Base-by-base conservation (phyloP, 2,113 vertebrate genomes). In the Triplophysa dalaica region DNA sequence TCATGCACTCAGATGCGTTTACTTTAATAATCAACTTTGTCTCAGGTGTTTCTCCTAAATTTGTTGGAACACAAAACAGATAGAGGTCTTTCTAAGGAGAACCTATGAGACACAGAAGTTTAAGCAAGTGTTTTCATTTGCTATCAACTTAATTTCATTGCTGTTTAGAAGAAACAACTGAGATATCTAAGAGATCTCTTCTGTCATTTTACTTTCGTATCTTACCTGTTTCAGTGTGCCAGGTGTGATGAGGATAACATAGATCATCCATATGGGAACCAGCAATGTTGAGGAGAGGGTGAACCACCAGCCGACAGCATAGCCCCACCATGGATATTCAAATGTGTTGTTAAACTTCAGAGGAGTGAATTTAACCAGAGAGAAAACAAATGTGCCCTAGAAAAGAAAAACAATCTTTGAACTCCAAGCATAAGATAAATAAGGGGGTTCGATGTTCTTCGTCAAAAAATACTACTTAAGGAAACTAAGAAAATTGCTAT, bases 281-380 rank as follows among this genome's bases (percentile, higher is more conserved):
- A 92, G 63, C n/a, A 94, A 86, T 2, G 93, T 93, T 11, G 93
- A 94, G 43, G 93, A 94, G 5, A 94, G 91, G 17, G 93, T 93
- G 82, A 94, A 92, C 86, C 87, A 93, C 93, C 90, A 94, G 56
- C 93, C 93, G 6, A 93, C 70, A 74, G 89, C 88, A 13, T 91
- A 91, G 52, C 92, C 93, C 93, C 93, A 94, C 91, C 91, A 92
- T 0, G 93, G 93, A 82, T 94, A 94, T 62, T 86, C 87, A 13
- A 82, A 69, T 0, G 58, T 85, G 81, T 93, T 94, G 87, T 94
- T 93, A 86, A 93, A 94, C 84, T 92, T 94, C 56, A 94, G 82
- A 22, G 93, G 93, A 70, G 89, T 91, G 84, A 89, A 90, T 85
- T 93, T 93, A 16, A 94, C 73, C 84, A 94, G 64, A 69, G 91